Evolutionary conservation across 1,140 invertebrate species (phyloP), one percentile per base, ranked within the genome.

Genomic region (Acyrthosiphon pisum): DNA sequence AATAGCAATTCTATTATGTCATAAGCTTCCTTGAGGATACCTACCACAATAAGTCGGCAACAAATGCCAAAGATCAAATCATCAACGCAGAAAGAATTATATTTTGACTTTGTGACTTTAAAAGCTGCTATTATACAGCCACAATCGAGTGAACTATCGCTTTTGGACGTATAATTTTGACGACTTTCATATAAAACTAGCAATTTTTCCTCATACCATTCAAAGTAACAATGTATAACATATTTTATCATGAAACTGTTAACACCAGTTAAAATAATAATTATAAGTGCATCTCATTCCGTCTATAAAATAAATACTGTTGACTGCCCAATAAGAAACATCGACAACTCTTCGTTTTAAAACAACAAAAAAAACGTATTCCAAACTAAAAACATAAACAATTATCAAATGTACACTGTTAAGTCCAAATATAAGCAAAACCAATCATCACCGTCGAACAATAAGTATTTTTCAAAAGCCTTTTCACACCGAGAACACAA

Each of bases 51-150:
- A 81, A 37, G 76, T 81, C 20, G 20, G n/a, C 18, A 81, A 81
- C 76, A 81, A 81, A 81, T 37, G 76, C n/a, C n/a, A 81, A 81
- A 81, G 76, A 37, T 81, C 76, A 81, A 81, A 68, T 68, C 26
- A n/a, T 68, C 60, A 68, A 68, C 60, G 30, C 11, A 68, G 30
- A 68, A 68, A 22, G 48, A 50, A 50, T 50, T 50, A 50, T 50
- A 18, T 50, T 50, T 50, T 46, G 44, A 46, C 44, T 46, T 46
- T 46, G 44, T 9, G 56, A 56, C 8, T 56, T 56, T 0, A 3
- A 56, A 56, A 56, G 23, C 8, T 56, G 56, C 23, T 56, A 41
- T 4, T 41, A 41, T 41, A 9, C 56, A 56, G 9, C 60, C 9
- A 11, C 11, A 30, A 68, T 50, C 14, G 48, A 18, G 48, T 50